phyloP scores from a whole-genome alignment of 2,888 invertebrate genomes.

The Atrina japonica region DNA sequence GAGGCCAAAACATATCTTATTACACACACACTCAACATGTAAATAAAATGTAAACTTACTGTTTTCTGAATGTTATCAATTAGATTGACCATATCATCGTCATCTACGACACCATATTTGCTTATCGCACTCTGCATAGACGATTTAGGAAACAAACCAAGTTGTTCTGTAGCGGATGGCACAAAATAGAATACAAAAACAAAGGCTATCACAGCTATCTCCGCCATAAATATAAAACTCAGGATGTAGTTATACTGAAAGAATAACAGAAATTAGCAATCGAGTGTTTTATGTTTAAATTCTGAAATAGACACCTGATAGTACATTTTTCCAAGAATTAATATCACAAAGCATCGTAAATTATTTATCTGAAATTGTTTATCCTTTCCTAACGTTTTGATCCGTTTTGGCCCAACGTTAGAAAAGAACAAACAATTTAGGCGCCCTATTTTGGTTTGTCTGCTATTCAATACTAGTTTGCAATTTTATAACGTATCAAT shows the following conservation, averaged over 20 bases:
- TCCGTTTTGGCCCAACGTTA: no score
- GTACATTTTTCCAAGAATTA: no score
- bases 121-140: slow-evolving; percentile 72
- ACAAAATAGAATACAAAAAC: slow-evolving; percentile 76
- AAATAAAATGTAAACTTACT: no score
- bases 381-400: background rate
- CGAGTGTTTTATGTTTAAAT: slow-evolving; percentile 73
- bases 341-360: no score
- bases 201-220: slow-evolving; percentile 69
- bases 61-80: slow-evolving; percentile 76
- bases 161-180: slow-evolving; percentile 63
- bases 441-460: no score
- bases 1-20: background rate
- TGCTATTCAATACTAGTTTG: no score
- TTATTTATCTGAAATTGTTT: background rate
- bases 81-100: slow-evolving; percentile 74
- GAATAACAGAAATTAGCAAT: slow-evolving; percentile 72
- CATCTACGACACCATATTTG: slow-evolving; percentile 69
- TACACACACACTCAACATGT: no score
- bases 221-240: slow-evolving; percentile 67
- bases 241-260: slow-evolving; percentile 74
- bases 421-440: no score
- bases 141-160: slow-evolving; percentile 72
- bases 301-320: no score
- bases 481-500: no score